Evolutionary conservation across 2,888 invertebrate genomes (phyloP), one percentile per base, ranked within the genome.

Genomic region (Cephus pulcher): DNA sequence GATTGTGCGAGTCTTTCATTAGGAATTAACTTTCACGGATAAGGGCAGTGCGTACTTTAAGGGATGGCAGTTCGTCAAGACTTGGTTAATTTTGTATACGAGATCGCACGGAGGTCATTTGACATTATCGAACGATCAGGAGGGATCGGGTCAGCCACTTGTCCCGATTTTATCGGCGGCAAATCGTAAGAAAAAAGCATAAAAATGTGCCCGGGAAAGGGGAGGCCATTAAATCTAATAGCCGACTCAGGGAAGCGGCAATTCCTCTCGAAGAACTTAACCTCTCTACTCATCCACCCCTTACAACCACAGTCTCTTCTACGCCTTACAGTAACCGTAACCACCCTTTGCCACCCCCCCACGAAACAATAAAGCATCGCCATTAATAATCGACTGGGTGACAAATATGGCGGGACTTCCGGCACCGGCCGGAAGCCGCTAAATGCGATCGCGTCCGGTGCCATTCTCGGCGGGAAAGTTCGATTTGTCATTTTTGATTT

Each of bases 371-470:
- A 84, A 85, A 85, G 84, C 76, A 85, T 78, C 82, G 82, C 76
- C 83, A 83, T 86, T 84, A 83, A 86, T 88, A 87, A 87, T 79
- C 79, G 79, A 80, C 73, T 69, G 69, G 81, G 81, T 87, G 90
- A 90, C 90, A 90, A 90, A 90, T 90, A 90, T 88, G 88, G 85
- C 86, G 84, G 86, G 84, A 85, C 83, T 89, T 90, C 90, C 90
- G 90, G 82, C 83, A 86, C 79, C 69, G 75, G 30, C 81, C 88
- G 88, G 88, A 89, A 86, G 81, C 84, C 81, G 81, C 88, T 84
- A 88, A 89, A 89, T 88, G 88, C 82, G 78, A 73, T 33, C 73
- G 33, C 23, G 73, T 75, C 75, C 71, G 74, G 76, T 70, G 73
- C 76, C 15, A 71, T 71, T 76, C 71, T 73, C 79, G 76, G 79